Percentiles rank a stretch among this genome's conserved stretches.
These are phyloP conservation scores for Slavum lentiscoides DNA, from an alignment of 2,888 invertebrate species.

Conservation along the genomic window DNA sequence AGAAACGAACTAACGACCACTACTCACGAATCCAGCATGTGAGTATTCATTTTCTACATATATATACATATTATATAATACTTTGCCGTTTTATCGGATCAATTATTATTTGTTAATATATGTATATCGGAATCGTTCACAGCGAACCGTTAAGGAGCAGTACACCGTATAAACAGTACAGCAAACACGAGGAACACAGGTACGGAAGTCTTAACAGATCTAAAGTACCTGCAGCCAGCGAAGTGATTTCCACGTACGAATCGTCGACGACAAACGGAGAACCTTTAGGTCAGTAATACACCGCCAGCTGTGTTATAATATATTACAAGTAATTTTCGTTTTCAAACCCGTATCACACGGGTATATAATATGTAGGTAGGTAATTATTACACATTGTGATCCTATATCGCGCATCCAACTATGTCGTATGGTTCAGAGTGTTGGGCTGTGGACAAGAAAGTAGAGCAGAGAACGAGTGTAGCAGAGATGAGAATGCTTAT, in stretches of 20 bases:
- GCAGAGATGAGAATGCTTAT: too few relatives aligned
- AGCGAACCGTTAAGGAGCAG: constrained; percentile 56
- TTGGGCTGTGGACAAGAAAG: too few relatives aligned
- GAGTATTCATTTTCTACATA: too few relatives aligned
- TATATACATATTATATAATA: too few relatives aligned
- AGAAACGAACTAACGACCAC: constrained; percentile 34
- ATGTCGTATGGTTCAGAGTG: too few relatives aligned
- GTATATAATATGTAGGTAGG: too few relatives aligned
- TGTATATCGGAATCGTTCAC: background rate
- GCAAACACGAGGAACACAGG: constrained; percentile 56
- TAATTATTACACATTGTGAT: too few relatives aligned
- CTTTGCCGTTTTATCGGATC: too few relatives aligned
- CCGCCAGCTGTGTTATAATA: too few relatives aligned
- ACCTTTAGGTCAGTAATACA: constrained; percentile 25
- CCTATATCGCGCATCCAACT: too few relatives aligned
- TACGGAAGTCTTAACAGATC: constrained; percentile 55
- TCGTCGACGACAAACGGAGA: constrained; percentile 40
- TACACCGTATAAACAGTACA: constrained; percentile 55
- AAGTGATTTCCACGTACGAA: constrained; percentile 53
- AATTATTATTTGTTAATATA: background rate
- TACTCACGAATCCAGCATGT: constrained; percentile 28
- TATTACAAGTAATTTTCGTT: background rate
- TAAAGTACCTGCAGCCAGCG: constrained; percentile 51
- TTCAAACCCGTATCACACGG: background rate
- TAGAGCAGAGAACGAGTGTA: too few relatives aligned